phyloP scores from a whole-genome alignment of 2,797 vertebrate species.

The Sebastiscus albofasciatus region DNA sequence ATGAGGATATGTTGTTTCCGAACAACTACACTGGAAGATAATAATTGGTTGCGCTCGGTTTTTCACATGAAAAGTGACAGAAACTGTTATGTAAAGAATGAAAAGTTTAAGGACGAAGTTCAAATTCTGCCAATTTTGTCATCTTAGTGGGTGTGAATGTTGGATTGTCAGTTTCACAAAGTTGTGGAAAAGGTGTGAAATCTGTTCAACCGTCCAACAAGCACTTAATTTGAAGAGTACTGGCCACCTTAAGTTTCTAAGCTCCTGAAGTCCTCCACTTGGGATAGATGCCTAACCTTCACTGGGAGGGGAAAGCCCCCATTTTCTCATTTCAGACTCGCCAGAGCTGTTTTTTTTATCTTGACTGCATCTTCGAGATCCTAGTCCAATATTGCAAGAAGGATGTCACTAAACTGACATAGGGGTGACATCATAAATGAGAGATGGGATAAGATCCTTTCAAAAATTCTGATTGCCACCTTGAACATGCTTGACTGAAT shows the following conservation, averaged over 20 bases:
- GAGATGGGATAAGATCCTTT: not conserved
- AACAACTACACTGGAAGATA: too few relatives aligned
- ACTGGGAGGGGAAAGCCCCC: not conserved
- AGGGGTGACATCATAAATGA: not conserved
- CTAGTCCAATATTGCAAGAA: not conserved
- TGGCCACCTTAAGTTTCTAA: not conserved
- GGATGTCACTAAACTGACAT: not conserved
- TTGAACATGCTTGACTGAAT: not conserved
- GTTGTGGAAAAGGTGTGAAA: not conserved
- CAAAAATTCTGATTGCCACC: not conserved
- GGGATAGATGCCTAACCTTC: not conserved
- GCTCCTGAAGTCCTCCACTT: not conserved
- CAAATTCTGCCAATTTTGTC: too few relatives aligned
- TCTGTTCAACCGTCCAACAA: not conserved
- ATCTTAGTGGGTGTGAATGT: not conserved
- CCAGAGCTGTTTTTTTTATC: not conserved
- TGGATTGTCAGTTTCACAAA: not conserved
- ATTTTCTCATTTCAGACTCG: not conserved
- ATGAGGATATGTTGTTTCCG: too few relatives aligned
- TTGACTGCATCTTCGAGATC: not conserved
- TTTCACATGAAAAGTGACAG: too few relatives aligned
- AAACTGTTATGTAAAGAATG: too few relatives aligned
- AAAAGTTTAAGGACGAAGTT: too few relatives aligned
- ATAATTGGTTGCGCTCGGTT: too few relatives aligned
- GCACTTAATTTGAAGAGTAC: not conserved